These are phyloP conservation scores for Listronotus oregonensis DNA, from an alignment of 1,140 invertebrate species.

Conservation along the genomic window DNA sequence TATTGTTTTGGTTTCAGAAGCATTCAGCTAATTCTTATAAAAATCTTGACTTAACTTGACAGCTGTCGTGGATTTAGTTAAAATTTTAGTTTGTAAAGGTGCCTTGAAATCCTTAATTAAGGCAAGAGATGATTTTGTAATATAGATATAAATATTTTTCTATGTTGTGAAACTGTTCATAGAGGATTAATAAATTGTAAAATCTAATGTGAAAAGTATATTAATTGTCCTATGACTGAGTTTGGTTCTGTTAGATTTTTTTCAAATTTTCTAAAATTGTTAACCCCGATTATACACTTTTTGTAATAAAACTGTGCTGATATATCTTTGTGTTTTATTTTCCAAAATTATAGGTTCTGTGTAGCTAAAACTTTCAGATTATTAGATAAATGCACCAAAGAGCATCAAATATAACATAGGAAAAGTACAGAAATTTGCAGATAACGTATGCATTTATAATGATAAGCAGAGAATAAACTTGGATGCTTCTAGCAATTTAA, in stretches of 20 bases:
- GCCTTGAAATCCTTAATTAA: constrained; percentile 55
- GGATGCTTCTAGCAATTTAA: too few relatives aligned
- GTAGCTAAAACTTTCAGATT: too few relatives aligned
- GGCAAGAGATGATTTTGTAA: constrained; percentile 55
- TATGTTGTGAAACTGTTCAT: constrained; percentile 58
- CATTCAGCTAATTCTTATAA: too few relatives aligned
- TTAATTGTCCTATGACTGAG: constrained; percentile 49
- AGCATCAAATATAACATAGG: too few relatives aligned
- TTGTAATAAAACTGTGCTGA: constrained; percentile 44
- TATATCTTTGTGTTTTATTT: not conserved
- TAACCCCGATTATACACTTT: constrained; percentile 47
- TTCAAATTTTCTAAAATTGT: constrained; percentile 49
- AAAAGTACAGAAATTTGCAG: too few relatives aligned
- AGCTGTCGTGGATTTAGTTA: constrained; percentile 47
- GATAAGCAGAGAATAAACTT: too few relatives aligned
- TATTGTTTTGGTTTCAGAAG: too few relatives aligned
- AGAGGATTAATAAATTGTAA: constrained; percentile 46
- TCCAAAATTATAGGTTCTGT: too few relatives aligned
- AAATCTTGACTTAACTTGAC: constrained; percentile 10
- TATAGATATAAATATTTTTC: constrained; percentile 58
- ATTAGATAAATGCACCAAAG: too few relatives aligned
- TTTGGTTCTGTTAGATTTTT: constrained; percentile 45
- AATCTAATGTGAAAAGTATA: constrained; percentile 49
- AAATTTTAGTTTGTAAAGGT: constrained; percentile 52
- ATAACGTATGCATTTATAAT: too few relatives aligned